Base-by-base conservation (phyloP, 2,888 invertebrate species). In the Shargacucullia verbasci region DNA sequence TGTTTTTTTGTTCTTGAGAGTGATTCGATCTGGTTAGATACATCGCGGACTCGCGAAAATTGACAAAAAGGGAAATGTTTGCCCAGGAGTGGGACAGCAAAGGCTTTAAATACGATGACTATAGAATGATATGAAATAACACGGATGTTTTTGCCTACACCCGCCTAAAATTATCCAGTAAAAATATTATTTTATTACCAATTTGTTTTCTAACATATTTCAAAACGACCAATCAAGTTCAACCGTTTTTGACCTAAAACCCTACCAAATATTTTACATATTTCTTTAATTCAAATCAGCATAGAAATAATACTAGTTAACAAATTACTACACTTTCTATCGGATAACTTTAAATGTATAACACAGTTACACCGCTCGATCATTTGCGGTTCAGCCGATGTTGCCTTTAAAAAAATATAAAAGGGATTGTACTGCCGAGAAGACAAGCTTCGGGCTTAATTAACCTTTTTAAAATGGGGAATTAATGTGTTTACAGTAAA, bases 271-370 rank as follows among this genome's bases (percentile, higher is more conserved):
- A 44, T 5, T 27, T 34, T 11, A 15, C 2, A 40, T 47, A 50
- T 45, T 52, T 38, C 12, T 62, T 46, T 52, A 65, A 72, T 74
- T 76, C 14, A 35, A 46, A 49, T 48, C 53, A 52, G 45, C 45
- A 58, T 35, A 60, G 46, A 69, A 73, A n/a, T n/a, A n/a, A 69
- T 59, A 41, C 37, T 87, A 88, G 84, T 87, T 84, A 85, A 91
- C 92, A 92, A 92, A 91, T 92, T 88, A 87, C 86, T 83, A 87
- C 87, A 87, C 84, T 86, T 80, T 76, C 81, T 88, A 84, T 85
- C 15, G 85, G 88, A 89, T 89, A 90, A 87, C 74, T 91, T 88
- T 84, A 81, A 86, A 89, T 88, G 88, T 88, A 85, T 78, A 82
- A 88, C 89, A 86, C 82, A 85, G 81, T 85, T 88, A 84, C 83